Evolutionary conservation across 2,888 invertebrate species (phyloP), one percentile per base, ranked within the genome.

Genomic region (Zele albiditarsus): DNA sequence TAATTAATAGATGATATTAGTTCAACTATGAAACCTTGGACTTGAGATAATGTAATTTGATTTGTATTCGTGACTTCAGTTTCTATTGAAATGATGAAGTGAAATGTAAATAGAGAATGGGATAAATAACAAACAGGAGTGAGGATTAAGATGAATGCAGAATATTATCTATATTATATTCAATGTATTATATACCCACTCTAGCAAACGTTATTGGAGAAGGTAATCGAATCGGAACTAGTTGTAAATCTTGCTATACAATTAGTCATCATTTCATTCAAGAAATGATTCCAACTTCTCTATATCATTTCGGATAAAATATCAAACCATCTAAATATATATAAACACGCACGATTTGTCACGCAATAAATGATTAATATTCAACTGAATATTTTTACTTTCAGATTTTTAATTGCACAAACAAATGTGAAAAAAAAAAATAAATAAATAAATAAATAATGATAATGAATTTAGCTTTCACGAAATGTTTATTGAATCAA

Each of bases 11-110:
- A 2, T 14, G n/a, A 23, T 16, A 62, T 71, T 2, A 27, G 14
- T 42, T 71, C 70, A 20, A 20, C 6, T n/a, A 20, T 20, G 25
- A 58, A 67, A 67, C 75, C 75, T 75, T 75, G 75, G 23, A 75
- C 75, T 71, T 75, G 71, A 60, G 31, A 67, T 46, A 16, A 23
- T 58, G 49, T 38, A 38, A 16, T 25, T 38, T 31, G 14, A 28
- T n/a, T 38, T 38, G 16, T 60, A 62, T 62, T 62, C 62, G 62
- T 62, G 62, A 62, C 62, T 71, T 27, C 25, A 10, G 31, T 28
- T 57, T 60, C 25, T 12, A 42, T 58, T 42, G 27, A 27, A 27
- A 28, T 49, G 27, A 42, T 6, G 6, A 10, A n/a, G 20, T 38
- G n/a, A 53, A 10, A 53, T 8, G 23, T n/a, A 8, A 53, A 20